Conservation (phyloP, 2,888 invertebrate species). For the Rhaphigaster nebulosa region DNA sequence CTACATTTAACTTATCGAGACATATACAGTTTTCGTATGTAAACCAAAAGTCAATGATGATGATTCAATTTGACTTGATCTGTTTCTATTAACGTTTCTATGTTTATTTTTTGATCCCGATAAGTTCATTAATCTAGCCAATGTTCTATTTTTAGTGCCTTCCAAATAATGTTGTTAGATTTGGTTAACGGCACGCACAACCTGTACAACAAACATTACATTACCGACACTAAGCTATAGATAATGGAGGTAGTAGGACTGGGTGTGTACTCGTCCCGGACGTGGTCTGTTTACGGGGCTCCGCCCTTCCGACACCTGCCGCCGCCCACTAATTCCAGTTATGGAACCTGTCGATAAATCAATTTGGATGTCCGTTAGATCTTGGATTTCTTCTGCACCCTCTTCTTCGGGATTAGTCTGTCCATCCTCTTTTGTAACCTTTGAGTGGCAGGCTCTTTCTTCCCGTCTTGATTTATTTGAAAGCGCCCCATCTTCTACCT, state of each 20-base stretch:
- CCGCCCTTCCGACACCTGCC: constrained; percentile 43
- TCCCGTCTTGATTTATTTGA: constrained; percentile 34
- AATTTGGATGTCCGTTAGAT: neutral
- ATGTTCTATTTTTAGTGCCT: neutral
- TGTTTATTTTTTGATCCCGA: neutral
- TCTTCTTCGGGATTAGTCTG: constrained; percentile 24
- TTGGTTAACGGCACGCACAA: neutral
- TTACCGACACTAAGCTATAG: neutral
- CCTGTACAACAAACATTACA: neutral
- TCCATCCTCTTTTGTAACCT: constrained; percentile 21
- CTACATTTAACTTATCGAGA: too few species aligned
- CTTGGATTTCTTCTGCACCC: constrained; percentile 18
- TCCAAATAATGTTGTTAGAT: neutral
- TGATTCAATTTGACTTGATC: too few species aligned
- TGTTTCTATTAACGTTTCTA: too few species aligned
- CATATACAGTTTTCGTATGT: too few species aligned
- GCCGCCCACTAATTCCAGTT: constrained; percentile 24
- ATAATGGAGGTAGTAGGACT: neutral
- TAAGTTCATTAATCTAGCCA: neutral
- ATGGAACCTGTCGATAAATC: constrained; percentile 47
- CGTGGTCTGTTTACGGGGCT: constrained; percentile 1
- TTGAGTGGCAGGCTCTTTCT: constrained; percentile 14
- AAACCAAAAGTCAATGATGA: too few species aligned
- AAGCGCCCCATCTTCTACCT: constrained; percentile 1
- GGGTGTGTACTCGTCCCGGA: neutral